Conservation (phyloP, 2,797 vertebrate species). For the Molothrus ater region DNA sequence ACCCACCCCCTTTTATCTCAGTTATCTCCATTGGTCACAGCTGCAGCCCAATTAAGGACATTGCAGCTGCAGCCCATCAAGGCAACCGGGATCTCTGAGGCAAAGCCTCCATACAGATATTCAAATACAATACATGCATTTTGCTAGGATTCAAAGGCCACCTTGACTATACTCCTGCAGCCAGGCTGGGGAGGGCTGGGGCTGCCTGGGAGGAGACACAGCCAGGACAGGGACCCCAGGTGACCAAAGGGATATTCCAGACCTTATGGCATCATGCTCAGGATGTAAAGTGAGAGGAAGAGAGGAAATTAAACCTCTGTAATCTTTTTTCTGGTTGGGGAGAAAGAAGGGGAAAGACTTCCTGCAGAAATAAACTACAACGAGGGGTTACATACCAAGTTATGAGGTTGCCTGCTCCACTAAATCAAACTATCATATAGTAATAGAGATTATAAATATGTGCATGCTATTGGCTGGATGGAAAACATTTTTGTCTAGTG, state of each 20-base stretch:
- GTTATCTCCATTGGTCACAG: too few species aligned
- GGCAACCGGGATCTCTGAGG: too few species aligned
- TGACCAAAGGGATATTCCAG: background rate
- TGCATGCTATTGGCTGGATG: background rate
- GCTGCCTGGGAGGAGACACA: background rate
- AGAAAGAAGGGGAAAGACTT: background rate
- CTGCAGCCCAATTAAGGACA: too few species aligned
- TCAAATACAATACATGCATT: too few species aligned
- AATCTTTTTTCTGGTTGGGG: background rate
- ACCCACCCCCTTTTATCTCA: too few species aligned
- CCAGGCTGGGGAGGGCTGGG: background rate
- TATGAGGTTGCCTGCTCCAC: background rate
- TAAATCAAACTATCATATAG: background rate
- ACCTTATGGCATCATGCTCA: too few species aligned
- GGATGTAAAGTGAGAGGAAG: background rate
- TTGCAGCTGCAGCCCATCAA: too few species aligned
- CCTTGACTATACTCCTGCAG: background rate
- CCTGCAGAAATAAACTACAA: background rate
- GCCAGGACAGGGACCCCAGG: background rate
- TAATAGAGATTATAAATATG: background rate
- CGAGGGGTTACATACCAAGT: accelerated
- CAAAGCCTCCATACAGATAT: too few species aligned
- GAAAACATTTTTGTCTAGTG: background rate
- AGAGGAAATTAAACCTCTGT: too few species aligned
- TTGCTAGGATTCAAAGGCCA: too few species aligned